Conservation (phyloP, 2,888 invertebrate species). For the Apoda limacodes region DNA sequence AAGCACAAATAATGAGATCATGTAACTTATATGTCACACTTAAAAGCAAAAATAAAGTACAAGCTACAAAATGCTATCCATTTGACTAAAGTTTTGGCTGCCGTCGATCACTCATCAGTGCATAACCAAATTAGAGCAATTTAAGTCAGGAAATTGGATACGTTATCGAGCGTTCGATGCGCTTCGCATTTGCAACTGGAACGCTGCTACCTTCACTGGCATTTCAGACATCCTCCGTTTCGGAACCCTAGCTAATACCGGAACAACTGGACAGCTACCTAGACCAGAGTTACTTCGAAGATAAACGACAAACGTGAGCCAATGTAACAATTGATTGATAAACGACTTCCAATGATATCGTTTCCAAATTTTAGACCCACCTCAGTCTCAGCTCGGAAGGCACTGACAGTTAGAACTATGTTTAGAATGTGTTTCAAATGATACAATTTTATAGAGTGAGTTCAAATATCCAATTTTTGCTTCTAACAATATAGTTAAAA, state of each 20-base stretch:
- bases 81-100: conserved; percentile 35
- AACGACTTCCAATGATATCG: conserved; percentile 59
- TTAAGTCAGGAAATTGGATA: conserved; percentile 69
- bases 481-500: no score
- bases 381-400: conserved; percentile 58
- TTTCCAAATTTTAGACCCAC: conserved; percentile 58
- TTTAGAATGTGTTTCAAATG: conserved; percentile 43
- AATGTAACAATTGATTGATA: conserved; percentile 68
- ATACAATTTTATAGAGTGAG: no score
- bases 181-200: conserved; percentile 40
- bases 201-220: conserved; percentile 46
- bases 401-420: conserved; percentile 61
- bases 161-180: conserved; percentile 57
- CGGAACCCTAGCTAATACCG: conserved; percentile 56
- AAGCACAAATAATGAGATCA: conserved; percentile 16
- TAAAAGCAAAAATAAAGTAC: conserved; percentile 32
- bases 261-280: conserved; percentile 66
- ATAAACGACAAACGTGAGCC: conserved; percentile 65
- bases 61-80: conserved; percentile 35
- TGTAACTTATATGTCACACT: conserved; percentile 16
- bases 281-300: conserved; percentile 59
- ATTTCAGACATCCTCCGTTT: conserved; percentile 63
- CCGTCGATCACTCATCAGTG: conserved; percentile 60
- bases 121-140: conserved; percentile 69
- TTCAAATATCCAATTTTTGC: no score